phyloP scores from a whole-genome alignment of 2,797 vertebrate genomes.

The Synaphobranchus kaupii region DNA sequence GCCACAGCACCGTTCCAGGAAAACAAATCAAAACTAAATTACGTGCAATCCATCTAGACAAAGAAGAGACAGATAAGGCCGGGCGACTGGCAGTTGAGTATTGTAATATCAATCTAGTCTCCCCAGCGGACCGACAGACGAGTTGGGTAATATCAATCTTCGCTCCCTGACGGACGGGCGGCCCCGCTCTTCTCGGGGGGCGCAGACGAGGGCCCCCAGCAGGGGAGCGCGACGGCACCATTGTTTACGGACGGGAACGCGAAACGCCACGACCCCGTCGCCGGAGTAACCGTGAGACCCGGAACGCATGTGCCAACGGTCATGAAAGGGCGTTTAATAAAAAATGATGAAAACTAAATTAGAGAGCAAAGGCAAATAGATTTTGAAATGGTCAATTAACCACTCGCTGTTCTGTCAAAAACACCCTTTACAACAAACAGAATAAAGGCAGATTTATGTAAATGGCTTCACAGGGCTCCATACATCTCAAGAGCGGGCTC shows the following conservation, averaged over 20 bases:
- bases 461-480: neutral
- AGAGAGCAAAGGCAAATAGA: constrained; percentile 17
- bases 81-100: constrained; percentile 40
- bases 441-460: constrained; percentile 9
- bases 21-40: constrained; percentile 19
- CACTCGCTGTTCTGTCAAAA: constrained; percentile 11
- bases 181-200: constrained; percentile 34
- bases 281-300: constrained; percentile 50
- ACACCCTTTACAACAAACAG: constrained; percentile 11
- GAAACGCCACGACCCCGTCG: constrained; percentile 34
- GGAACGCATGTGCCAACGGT: constrained; percentile 7
- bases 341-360: constrained; percentile 9
- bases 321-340: neutral
- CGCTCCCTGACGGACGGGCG: constrained; percentile 38
- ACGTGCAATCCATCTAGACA: constrained; percentile 28
- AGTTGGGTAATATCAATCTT: constrained; percentile 44
- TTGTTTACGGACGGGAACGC: constrained; percentile 33
- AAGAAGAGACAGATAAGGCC: constrained; percentile 16
- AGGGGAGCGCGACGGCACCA: constrained; percentile 34
- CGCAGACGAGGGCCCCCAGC: constrained; percentile 13
- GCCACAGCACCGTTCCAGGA: neutral
- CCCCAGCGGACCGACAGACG: constrained; percentile 32
- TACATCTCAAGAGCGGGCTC: neutral
- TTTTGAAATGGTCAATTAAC: constrained; percentile 16
- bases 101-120: constrained; percentile 41